These are phyloP conservation scores for Phalloptychus januarius DNA, from an alignment of 2,797 vertebrate genomes.

Conservation along the genomic window DNA sequence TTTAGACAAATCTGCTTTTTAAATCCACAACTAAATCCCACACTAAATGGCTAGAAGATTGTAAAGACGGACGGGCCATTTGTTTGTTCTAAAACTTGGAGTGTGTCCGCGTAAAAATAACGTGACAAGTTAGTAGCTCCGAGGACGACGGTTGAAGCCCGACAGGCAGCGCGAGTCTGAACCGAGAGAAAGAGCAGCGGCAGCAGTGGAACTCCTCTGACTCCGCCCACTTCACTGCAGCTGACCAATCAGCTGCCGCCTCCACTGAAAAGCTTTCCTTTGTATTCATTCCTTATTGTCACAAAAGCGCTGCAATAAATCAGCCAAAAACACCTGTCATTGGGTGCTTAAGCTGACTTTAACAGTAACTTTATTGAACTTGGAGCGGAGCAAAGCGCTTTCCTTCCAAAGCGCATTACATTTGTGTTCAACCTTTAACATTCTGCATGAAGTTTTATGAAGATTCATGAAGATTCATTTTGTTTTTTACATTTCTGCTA, in stretches of 20 bases:
- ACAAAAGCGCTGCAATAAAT: not conserved
- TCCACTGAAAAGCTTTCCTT: not conserved
- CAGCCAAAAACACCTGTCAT: conserved; percentile 27
- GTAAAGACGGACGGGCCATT: conserved; percentile 50
- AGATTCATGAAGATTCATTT: not conserved
- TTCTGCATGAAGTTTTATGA: not conserved
- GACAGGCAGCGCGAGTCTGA: conserved; percentile 31
- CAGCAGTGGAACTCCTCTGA: conserved; percentile 5
- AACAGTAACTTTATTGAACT: conserved; percentile 3
- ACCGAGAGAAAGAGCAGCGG: conserved; percentile 12
- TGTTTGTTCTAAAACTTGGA: conserved; percentile 13
- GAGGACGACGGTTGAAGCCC: conserved; percentile 10
- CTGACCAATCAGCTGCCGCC: conserved; percentile 50
- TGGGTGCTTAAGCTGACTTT: conserved; percentile 2
- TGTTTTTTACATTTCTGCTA: too few relatives aligned
- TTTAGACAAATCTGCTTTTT: conserved; percentile 34
- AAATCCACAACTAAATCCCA: conserved; percentile 8
- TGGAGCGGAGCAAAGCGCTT: not conserved
- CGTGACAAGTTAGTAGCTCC: conserved; percentile 5
- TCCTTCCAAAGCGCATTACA: not conserved
- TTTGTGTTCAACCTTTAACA: not conserved
- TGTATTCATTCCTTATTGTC: not conserved
- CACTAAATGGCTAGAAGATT: not conserved
- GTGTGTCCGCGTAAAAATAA: conserved; percentile 5
- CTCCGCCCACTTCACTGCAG: conserved; percentile 47